Evolutionary conservation across 2,888 invertebrate species (phyloP).

Genomic region (Mechanitis messenoides): DNA sequence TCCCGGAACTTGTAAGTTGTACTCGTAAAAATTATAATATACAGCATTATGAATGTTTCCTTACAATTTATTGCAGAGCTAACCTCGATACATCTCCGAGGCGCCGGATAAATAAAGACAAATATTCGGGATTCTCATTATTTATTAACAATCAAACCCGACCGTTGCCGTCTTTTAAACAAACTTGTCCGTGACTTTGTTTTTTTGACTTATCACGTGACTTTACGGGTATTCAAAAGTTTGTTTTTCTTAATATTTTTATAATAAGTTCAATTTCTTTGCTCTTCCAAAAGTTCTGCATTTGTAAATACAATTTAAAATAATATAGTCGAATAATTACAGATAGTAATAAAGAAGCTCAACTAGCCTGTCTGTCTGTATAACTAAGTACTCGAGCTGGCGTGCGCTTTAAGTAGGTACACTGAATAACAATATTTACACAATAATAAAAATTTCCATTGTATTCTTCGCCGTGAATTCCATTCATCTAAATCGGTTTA

Average conservation of each 20-base stretch:
- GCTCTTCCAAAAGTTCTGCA: no score
- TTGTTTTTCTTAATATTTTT: no score
- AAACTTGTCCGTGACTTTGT: not conserved
- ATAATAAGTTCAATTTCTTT: no score
- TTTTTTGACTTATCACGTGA: not conserved
- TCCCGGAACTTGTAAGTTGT: slow-evolving; percentile 7
- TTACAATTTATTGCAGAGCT: slow-evolving; percentile 10
- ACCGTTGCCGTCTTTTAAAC: slow-evolving; percentile 7
- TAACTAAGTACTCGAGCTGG: no score
- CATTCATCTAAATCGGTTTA: slow-evolving; percentile 49
- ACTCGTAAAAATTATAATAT: slow-evolving; percentile 13
- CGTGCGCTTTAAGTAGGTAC: no score
- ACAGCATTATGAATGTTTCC: slow-evolving; percentile 3
- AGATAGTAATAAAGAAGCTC: no score
- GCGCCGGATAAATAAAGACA: slow-evolving; percentile 3
- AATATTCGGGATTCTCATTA: slow-evolving; percentile 7
- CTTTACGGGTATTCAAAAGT: no score
- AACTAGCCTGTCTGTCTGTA: no score
- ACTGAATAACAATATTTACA: not conserved
- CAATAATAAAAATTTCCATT: slow-evolving; percentile 5
- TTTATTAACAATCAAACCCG: slow-evolving; percentile 6
- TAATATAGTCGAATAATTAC: no score
- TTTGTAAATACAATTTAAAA: no score
- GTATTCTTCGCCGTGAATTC: slow-evolving; percentile 32
- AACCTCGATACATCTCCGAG: slow-evolving; percentile 16